Conservation (phyloP, 2,113 vertebrate genomes). For the Zapus hudsonius region DNA sequence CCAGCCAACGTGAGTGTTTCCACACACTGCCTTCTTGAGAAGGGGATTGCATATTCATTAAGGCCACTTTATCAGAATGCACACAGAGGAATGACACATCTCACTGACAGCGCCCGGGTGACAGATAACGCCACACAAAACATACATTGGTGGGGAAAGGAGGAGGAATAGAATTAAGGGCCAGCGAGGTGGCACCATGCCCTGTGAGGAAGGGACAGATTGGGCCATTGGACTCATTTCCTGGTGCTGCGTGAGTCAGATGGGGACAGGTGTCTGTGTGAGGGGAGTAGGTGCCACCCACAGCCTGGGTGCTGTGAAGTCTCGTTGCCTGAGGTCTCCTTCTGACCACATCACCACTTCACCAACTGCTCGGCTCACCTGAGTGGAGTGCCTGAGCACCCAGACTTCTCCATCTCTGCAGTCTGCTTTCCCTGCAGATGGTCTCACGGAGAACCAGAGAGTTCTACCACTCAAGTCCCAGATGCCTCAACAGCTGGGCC, state of each 20-base stretch:
- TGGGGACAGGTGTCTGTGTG: constrained; percentile 58
- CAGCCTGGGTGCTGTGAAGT: rapidly evolving
- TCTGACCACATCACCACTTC: not conserved
- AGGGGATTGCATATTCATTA: constrained; percentile 86
- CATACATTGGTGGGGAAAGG: constrained; percentile 79
- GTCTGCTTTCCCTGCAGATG: not conserved
- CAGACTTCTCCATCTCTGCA: not conserved
- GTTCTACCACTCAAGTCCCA: too few species aligned
- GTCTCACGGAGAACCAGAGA: not conserved
- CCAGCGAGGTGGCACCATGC: constrained; percentile 47
- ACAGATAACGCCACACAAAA: constrained; percentile 83
- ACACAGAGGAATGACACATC: constrained; percentile 82
- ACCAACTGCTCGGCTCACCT: not conserved
- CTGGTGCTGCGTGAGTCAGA: constrained; percentile 58
- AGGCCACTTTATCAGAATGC: constrained; percentile 83
- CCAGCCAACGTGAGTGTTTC: constrained; percentile 80
- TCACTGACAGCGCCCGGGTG: constrained; percentile 82
- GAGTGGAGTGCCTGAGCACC: not conserved
- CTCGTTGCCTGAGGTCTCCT: rapidly evolving
- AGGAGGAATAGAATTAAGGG: constrained; percentile 82
- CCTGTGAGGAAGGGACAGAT: constrained; percentile 39
- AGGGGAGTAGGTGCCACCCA: not conserved
- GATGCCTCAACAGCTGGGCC: not conserved
- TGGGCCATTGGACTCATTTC: constrained; percentile 68
- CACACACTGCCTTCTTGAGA: constrained; percentile 79